phyloP scores from a whole-genome alignment of 37 sponge, comb jelly and placozoan genomes.

The Cliona cf. orientalis region DNA sequence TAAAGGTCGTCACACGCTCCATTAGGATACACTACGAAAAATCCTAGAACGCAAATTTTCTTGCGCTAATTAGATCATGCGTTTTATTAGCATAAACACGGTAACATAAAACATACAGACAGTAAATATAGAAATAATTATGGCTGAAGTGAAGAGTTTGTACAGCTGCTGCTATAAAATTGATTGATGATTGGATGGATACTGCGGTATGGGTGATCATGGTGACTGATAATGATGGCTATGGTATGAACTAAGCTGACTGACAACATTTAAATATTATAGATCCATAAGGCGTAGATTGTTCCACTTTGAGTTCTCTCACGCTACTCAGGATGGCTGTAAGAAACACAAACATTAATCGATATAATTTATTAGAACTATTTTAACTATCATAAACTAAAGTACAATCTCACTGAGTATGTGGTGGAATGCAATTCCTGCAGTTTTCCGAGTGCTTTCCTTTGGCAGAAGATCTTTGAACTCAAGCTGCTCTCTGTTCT shows the following conservation, averaged over 20 bases:
- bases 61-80: no score
- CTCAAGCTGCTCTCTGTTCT: slow-evolving; percentile 13
- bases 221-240: not conserved
- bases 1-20: no score
- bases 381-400: not conserved
- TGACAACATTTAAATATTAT: not conserved
- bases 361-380: not conserved
- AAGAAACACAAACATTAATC: not conserved
- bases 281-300: slow-evolving; percentile 1
- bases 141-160: no score
- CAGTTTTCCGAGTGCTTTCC: slow-evolving; percentile 25
- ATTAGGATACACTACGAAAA: no score
- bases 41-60: no score
- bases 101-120: no score
- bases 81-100: no score
- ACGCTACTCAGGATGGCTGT: not conserved
- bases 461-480: slow-evolving; percentile 41
- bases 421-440: slow-evolving; percentile 29
- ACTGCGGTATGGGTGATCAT: not conserved
- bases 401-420: slow-evolving; percentile 19
- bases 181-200: not conserved
- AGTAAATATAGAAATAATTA: no score
- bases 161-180: not conserved
- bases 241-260: not conserved
- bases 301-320: not conserved